phyloP scores from a whole-genome alignment of 2,888 invertebrate species.

The Meiosimyza decipiens region DNA sequence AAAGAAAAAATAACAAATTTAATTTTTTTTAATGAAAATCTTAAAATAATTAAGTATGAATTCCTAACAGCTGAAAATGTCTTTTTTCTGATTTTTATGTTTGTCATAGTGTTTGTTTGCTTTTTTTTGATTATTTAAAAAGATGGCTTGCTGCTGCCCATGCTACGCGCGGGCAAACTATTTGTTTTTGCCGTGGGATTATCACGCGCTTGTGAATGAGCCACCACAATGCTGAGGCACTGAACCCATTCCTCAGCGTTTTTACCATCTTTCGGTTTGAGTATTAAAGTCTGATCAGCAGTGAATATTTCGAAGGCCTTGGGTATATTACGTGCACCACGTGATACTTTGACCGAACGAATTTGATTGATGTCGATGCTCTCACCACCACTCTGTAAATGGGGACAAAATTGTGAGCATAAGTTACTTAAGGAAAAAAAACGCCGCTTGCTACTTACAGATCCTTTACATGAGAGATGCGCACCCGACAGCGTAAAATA shows the following conservation, averaged over 20 bases:
- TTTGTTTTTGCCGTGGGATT: slow-evolving; percentile 67
- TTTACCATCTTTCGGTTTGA: slow-evolving; percentile 94
- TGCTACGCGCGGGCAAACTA: slow-evolving; percentile 66
- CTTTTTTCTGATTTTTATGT: slow-evolving; percentile 21
- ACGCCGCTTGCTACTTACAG: slow-evolving; percentile 70
- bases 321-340: slow-evolving; percentile 91
- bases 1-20: slow-evolving; percentile 8
- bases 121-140: slow-evolving; percentile 48
- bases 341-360: slow-evolving; percentile 91
- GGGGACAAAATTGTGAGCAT: background rate
- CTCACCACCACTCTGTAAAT: slow-evolving; percentile 79
- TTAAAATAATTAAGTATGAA: background rate
- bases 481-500: slow-evolving; percentile 95
- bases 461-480: slow-evolving; percentile 86
- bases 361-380: slow-evolving; percentile 93
- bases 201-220: slow-evolving; percentile 72
- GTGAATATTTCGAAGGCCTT: slow-evolving; percentile 98
- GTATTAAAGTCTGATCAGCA: slow-evolving; percentile 88
- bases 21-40: background rate
- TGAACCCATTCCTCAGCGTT: slow-evolving; percentile 97
- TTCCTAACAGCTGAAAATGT: background rate
- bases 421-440: too few species aligned
- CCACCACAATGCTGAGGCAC: slow-evolving; percentile 91
- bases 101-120: slow-evolving; percentile 5
- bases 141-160: slow-evolving; percentile 64